A percentile compares a stretch with the other conserved stretches of the same genome.
These are phyloP conservation scores for Plebejus anna DNA, from an alignment of 2,888 invertebrate genomes.

Conservation along the genomic window DNA sequence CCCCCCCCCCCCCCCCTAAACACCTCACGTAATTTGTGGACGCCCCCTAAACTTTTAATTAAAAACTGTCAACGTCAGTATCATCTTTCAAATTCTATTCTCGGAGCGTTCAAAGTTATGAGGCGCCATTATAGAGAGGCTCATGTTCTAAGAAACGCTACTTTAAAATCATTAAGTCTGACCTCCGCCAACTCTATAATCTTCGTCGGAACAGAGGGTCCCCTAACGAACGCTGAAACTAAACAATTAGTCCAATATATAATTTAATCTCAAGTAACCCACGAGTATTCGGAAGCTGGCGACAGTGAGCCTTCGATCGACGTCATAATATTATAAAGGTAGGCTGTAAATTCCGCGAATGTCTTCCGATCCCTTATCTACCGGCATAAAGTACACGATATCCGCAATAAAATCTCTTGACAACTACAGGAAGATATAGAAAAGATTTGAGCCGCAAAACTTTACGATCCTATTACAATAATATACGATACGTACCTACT, in stretches of 20 bases:
- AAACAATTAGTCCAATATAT: constrained; percentile 4
- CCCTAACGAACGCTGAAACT: constrained; percentile 2
- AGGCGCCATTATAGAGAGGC: neutral
- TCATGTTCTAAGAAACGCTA: constrained; percentile 15
- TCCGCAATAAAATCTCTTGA: neutral
- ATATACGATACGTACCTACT: neutral
- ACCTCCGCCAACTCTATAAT: neutral
- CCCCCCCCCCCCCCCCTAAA: too few relatives aligned
- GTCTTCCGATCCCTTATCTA: constrained; percentile 11
- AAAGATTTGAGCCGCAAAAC: neutral
- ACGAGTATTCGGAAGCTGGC: neutral
- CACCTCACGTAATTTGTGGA: too few relatives aligned
- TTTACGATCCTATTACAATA: constrained; percentile 2
- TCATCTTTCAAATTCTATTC: neutral
- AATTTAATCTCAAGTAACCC: neutral
- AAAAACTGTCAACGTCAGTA: constrained; percentile 10
- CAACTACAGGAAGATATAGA: neutral
- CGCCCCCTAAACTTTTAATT: neutral
- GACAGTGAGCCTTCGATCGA: neutral
- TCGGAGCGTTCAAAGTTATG: constrained; percentile 7
- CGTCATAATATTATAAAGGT: neutral
- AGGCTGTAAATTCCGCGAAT: neutral
- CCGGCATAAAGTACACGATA: constrained; percentile 1
- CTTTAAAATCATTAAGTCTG: constrained; percentile 6
- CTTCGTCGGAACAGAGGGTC: neutral